Conservation (phyloP, 2,888 invertebrate genomes). For the Nymphalis c-album region DNA sequence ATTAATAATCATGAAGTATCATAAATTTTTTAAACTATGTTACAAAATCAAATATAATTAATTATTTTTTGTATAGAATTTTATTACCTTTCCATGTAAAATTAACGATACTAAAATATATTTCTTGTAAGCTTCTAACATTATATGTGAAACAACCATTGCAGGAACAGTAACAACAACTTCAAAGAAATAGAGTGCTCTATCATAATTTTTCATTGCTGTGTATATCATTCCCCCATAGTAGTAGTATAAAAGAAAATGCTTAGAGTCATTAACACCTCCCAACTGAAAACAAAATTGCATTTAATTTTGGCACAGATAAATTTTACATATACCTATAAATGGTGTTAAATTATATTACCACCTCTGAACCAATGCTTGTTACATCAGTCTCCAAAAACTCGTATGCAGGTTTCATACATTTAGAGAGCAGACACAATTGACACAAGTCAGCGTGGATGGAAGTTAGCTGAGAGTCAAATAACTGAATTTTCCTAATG, state of each 20-base stretch:
- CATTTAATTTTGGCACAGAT: neutral
- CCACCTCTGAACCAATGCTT: constrained; percentile 93
- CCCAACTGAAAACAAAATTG: constrained; percentile 77
- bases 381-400: constrained; percentile 95
- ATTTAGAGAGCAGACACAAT: constrained; percentile 93
- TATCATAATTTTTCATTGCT: constrained; percentile 94
- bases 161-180: constrained; percentile 97
- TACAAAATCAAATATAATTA: neutral
- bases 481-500: constrained; percentile 92
- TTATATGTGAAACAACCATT: constrained; percentile 96
- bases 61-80: neutral
- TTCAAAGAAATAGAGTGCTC: constrained; percentile 97
- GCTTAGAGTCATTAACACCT: constrained; percentile 91
- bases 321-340: neutral
- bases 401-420: constrained; percentile 94
- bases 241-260: constrained; percentile 96
- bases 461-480: constrained; percentile 94
- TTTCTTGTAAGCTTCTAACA: constrained; percentile 98
- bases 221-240: constrained; percentile 99
- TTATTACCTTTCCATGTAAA: constrained; percentile 91
- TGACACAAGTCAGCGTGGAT: constrained; percentile 97
- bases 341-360: too few relatives aligned
- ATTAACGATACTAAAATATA: constrained; percentile 95
- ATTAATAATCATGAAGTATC: neutral
- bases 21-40: neutral